phyloP scores from a whole-genome alignment of 2,113 vertebrate genomes.

The Gadus chalcogrammus region DNA sequence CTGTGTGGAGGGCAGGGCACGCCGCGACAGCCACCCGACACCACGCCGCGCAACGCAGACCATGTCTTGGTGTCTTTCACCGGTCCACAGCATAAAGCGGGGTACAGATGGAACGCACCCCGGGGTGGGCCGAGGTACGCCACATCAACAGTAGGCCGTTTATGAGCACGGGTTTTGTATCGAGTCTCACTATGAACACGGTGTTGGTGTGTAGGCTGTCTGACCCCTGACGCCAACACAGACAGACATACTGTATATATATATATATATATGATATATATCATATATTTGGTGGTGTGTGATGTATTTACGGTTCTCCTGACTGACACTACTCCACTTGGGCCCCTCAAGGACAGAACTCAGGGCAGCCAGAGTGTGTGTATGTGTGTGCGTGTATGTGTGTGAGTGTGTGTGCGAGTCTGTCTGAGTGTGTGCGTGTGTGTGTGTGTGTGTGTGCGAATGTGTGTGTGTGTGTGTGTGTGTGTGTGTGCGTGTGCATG shows the following conservation, averaged over 20 bases:
- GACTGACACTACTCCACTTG: constrained; percentile 33
- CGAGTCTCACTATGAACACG: no score
- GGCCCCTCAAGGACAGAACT: no score
- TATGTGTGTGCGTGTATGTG: constrained; percentile 7
- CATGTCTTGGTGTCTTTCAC: constrained; percentile 26
- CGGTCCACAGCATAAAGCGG: no score
- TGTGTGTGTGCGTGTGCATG: constrained; percentile 10
- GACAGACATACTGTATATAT: constrained; percentile 24
- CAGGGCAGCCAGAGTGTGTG: no score
- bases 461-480: constrained; percentile 6
- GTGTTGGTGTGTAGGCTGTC: neutral
- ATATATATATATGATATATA: no score
- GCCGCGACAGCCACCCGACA: constrained; percentile 36
- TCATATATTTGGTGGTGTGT: constrained; percentile 37
- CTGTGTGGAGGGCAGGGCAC: constrained; percentile 44
- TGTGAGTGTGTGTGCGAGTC: no score
- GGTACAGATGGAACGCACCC: no score
- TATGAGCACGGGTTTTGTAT: no score
- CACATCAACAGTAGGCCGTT: no score
- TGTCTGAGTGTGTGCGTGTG: no score
- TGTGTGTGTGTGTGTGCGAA: neutral
- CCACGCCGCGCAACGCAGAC: constrained; percentile 27
- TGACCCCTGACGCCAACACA: constrained; percentile 8
- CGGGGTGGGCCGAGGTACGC: no score
- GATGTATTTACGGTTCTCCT: constrained; percentile 64